Evolutionary conservation across 2,113 vertebrate species (phyloP).

Genomic region (Lanius ludovicianus): DNA sequence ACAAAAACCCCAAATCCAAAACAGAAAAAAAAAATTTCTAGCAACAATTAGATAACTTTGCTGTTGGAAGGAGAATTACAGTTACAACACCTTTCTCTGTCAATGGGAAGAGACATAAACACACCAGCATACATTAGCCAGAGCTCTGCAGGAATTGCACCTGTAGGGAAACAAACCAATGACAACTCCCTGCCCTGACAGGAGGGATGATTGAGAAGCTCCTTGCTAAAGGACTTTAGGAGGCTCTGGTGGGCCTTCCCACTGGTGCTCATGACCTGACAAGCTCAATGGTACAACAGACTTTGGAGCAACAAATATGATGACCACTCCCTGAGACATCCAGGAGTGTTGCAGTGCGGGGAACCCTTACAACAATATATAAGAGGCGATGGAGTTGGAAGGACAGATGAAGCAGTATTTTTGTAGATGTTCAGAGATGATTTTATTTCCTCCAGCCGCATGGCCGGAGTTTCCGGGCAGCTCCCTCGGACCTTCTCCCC

Average conservation of each 20-base stretch:
- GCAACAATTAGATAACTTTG: not conserved
- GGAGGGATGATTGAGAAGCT: not conserved
- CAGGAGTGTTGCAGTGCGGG: too few relatives aligned
- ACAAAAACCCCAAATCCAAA: not conserved
- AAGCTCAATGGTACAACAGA: not conserved
- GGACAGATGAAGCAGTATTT: too few relatives aligned
- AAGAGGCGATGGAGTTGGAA: too few relatives aligned
- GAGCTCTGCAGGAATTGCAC: not conserved
- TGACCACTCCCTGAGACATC: not conserved
- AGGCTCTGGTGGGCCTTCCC: not conserved
- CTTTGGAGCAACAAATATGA: not conserved
- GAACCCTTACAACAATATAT: too few relatives aligned
- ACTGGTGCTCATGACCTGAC: not conserved
- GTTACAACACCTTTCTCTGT: not conserved
- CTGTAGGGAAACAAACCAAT: not conserved
- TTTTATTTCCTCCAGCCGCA: too few relatives aligned
- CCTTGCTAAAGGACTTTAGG: not conserved
- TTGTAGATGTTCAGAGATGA: too few relatives aligned
- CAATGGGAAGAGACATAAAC: not conserved
- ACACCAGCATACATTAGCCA: not conserved
- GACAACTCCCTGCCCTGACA: not conserved
- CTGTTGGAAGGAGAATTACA: not conserved
- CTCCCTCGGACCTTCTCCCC: too few relatives aligned
- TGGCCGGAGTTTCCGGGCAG: too few relatives aligned
- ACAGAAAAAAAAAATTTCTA: not conserved